A percentile compares a stretch with the other conserved stretches of the same genome.
Conservation (phyloP, 2,113 vertebrate species). For the Ochotona princeps region DNA sequence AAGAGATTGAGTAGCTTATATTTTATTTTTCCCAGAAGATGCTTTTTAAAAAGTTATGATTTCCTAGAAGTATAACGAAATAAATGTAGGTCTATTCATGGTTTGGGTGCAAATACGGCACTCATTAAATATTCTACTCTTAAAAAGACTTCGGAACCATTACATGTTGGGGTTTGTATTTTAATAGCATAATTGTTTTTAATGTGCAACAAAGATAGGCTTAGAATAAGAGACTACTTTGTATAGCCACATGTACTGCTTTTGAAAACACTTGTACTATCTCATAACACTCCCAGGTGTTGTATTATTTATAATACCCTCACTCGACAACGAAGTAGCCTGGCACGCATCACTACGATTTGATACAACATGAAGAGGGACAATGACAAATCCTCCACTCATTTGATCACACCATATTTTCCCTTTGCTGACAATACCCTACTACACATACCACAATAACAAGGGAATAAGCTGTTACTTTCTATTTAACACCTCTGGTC, state of each 20-base stretch:
- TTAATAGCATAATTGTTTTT: neutral
- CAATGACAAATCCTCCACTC: neutral
- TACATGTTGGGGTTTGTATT: neutral
- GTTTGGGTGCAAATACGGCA: neutral
- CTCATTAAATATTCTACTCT: neutral
- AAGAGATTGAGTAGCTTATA: slow-evolving; percentile 23
- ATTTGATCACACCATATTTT: slow-evolving; percentile 79
- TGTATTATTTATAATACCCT: slow-evolving; percentile 44
- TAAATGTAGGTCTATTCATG: neutral
- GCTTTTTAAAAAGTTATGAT: neutral
- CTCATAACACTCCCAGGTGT: neutral
- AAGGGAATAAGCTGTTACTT: slow-evolving; percentile 33
- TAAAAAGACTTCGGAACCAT: neutral
- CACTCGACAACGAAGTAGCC: neutral
- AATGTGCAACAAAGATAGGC: neutral
- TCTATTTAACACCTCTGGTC: slow-evolving; percentile 57
- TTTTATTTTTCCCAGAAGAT: slow-evolving; percentile 62
- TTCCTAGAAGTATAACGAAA: neutral
- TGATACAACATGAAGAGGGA: neutral
- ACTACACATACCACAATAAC: slow-evolving; percentile 13
- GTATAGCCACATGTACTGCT: neutral
- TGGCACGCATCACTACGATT: neutral
- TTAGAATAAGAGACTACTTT: neutral
- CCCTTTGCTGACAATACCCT: slow-evolving; percentile 55
- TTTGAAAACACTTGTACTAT: neutral